These are phyloP conservation scores for Hemicordylus capensis DNA, from an alignment of 2,113 vertebrate species.

Conservation along the genomic window DNA sequence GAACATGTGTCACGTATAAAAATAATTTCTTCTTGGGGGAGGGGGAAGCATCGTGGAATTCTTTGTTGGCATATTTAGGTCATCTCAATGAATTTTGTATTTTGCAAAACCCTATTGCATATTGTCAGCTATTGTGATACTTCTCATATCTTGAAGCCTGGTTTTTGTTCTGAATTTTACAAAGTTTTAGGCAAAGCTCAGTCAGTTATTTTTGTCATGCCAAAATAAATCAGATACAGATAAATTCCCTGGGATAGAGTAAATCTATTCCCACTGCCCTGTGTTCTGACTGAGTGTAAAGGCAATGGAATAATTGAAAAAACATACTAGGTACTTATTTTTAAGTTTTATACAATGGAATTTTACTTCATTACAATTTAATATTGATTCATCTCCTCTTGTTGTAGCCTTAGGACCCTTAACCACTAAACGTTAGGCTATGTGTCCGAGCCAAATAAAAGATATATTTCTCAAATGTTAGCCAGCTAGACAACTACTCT, in stretches of 20 bases:
- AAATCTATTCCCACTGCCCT: no score
- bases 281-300: no score
- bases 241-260: not conserved
- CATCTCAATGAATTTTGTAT: conserved; percentile 21
- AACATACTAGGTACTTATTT: no score
- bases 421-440: no score
- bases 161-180: not conserved
- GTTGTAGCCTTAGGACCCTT: not conserved
- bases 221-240: conserved; percentile 24
- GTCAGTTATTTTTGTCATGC: not conserved
- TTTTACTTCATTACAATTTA: no score
- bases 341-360: no score
- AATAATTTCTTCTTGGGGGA: conserved; percentile 34
- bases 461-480: no score
- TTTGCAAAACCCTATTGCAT: not conserved
- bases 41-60: not conserved
- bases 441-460: no score
- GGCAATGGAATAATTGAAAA: no score
- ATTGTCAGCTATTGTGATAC: conserved; percentile 17
- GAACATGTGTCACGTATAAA: not conserved
- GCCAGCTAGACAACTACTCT: no score
- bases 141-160: not conserved
- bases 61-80: conserved; percentile 49
- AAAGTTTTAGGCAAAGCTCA: conserved; percentile 2
- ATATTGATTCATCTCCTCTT: no score